Base-by-base conservation (phyloP, 2,888 invertebrate species). In the Mimachlamys varia region DNA sequence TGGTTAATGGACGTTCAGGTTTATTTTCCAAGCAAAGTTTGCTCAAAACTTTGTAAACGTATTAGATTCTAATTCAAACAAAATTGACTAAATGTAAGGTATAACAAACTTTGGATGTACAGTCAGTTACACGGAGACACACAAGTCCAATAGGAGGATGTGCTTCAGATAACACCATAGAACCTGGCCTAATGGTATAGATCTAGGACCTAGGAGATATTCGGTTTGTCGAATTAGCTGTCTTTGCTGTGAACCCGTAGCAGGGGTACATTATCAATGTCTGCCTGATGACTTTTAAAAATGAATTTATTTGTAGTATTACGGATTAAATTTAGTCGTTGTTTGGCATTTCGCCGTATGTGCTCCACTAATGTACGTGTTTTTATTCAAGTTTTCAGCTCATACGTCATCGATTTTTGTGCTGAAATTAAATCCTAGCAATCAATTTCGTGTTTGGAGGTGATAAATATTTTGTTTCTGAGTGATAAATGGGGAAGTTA, bases 281-380 rank as follows among this genome's bases (percentile, higher is more conserved):
- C 76, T 33, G 12, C 33, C 76, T 76, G 76, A 76, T 76, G 76
- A 76, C 76, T 27, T 76, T 76, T 76, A 76, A 76, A 76, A 76
- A 27, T 76, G 76, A 76, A 76, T 76, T 76, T 76, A 76, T 76
- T 76, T 76, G 76, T 76, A 76, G 76, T 13, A 76, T 76, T 76
- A 76, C 76, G 76, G 76, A 76, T 76, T 76, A 76, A 76, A 33
- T 27, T 76, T 33, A 27, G 76, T 10, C 76, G 12, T 76, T 76
- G 76, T 76, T 76, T 76, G 76, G 76, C 22, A 13, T 76, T 27
- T 76, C 76, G 76, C 76, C 33, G 33, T 76, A 76, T 76, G 76
- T 27, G 76, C 27, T 76, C 76, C 27, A 13, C 76, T 76, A 27
- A 76, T n/a, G 76, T 76, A 76, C 76, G 76, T 76, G 76, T 76